Evolutionary conservation across 92 coral and sea anemone species (phyloP).

Genomic region (Epizoanthus fatuus): DNA sequence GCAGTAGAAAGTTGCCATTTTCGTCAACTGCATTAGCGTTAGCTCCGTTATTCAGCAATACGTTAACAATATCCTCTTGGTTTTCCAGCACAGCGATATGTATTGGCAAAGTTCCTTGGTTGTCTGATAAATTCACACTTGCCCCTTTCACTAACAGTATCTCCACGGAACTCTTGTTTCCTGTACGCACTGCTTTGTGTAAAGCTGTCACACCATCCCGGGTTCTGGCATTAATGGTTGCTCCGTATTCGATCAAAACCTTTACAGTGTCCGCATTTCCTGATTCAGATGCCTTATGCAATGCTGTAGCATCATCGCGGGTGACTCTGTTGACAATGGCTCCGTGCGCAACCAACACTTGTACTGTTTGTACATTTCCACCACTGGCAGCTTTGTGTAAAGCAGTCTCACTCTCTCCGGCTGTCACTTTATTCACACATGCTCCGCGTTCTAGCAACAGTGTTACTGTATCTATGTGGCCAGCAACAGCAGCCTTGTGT

Average conservation of each 20-base stretch:
- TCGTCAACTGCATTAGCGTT: slow-evolving; percentile 3
- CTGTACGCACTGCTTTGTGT: slow-evolving; percentile 28
- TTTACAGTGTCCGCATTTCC: not conserved
- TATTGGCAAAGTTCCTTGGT: not conserved
- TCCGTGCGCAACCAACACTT: not conserved
- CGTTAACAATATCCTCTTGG: not conserved
- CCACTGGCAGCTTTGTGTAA: slow-evolving; percentile 25
- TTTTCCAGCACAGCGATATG: slow-evolving; percentile 18
- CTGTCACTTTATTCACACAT: too few species aligned
- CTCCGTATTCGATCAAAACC: slow-evolving; percentile 20
- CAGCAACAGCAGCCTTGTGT: not conserved
- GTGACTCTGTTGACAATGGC: slow-evolving; percentile 8
- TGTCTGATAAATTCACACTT: not conserved
- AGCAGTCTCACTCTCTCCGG: too few species aligned
- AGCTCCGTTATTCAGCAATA: not conserved
- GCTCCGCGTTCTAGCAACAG: slow-evolving; percentile 4
- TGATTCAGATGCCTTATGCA: slow-evolving; percentile 24
- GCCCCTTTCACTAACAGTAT: slow-evolving; percentile 17
- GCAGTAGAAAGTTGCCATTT: not conserved
- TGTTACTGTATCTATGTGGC: not conserved
- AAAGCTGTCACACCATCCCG: slow-evolving; percentile 10
- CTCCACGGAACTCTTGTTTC: not conserved
- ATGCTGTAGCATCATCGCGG: slow-evolving; percentile 9
- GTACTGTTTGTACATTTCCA: not conserved
- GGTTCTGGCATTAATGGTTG: slow-evolving; percentile 14